phyloP scores from a whole-genome alignment of 2,888 invertebrate species.

The Pollenia amentaria region DNA sequence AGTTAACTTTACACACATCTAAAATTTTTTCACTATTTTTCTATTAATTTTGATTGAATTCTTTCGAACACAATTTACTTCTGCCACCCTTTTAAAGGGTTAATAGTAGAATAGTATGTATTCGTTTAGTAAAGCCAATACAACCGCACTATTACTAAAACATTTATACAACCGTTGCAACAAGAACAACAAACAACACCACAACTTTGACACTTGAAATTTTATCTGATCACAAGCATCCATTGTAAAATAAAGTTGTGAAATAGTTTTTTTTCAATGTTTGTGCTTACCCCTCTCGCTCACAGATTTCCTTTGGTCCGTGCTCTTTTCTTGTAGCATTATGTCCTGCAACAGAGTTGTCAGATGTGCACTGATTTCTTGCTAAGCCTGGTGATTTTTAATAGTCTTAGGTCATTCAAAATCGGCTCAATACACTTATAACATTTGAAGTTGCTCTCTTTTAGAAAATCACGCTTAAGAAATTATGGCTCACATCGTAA shows the following conservation, averaged over 20 bases:
- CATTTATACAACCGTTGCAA: not conserved
- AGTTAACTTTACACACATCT: too few species aligned
- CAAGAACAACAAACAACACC: conserved; percentile 33
- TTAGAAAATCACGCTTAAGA: too few species aligned
- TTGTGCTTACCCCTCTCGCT: not conserved
- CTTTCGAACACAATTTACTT: too few species aligned
- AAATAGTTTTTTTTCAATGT: conserved; percentile 21
- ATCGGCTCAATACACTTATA: too few species aligned
- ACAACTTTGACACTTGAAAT: conserved; percentile 72
- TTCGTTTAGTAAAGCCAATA: conserved; percentile 42
- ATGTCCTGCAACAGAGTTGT: not conserved
- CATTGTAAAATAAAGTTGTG: conserved; percentile 68
- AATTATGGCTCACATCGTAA: too few species aligned
- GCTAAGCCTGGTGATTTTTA: too few species aligned
- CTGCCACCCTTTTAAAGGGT: conserved; percentile 7
- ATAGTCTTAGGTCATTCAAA: too few species aligned
- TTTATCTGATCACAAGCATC: conserved; percentile 66
- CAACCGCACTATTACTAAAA: conserved; percentile 43
- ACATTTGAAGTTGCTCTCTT: too few species aligned
- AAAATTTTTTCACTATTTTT: too few species aligned
- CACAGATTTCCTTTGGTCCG: not conserved
- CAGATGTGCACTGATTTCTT: too few species aligned
- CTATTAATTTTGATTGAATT: too few species aligned
- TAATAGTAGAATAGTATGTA: not conserved
- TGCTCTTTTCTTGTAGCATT: not conserved